phyloP scores from a whole-genome alignment of 2,797 vertebrate species.

The Poeciliopsis presidionis region DNA sequence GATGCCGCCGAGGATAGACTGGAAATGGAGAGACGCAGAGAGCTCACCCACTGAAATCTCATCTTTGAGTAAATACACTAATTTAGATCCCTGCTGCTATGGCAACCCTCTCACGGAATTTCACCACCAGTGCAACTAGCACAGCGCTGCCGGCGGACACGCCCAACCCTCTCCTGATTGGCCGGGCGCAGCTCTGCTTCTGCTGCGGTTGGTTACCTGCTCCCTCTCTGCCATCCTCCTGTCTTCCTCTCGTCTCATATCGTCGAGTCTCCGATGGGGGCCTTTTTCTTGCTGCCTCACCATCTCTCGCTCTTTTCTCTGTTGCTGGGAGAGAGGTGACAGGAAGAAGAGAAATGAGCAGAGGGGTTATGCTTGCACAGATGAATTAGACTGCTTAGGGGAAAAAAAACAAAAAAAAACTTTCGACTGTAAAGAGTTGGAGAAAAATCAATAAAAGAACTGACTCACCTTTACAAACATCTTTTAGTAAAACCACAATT shows the following conservation, averaged over 20 bases:
- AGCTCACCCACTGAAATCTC: conserved; percentile 80
- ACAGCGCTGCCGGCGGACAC: conserved; percentile 57
- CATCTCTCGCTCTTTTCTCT: conserved; percentile 91
- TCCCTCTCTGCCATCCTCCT: conserved; percentile 90
- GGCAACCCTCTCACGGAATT: conserved; percentile 84
- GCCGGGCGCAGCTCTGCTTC: conserved; percentile 29
- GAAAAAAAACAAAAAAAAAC: not conserved
- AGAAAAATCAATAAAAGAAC: conserved; percentile 27
- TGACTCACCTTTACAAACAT: conserved; percentile 44
- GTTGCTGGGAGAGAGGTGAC: conserved; percentile 85
- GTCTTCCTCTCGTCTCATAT: conserved; percentile 91
- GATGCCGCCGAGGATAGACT: conserved; percentile 63
- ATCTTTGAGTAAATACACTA: conserved; percentile 82
- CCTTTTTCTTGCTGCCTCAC: conserved; percentile 94
- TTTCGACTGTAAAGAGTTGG: conserved; percentile 25
- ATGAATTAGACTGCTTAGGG: conserved; percentile 39
- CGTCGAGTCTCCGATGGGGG: conserved; percentile 89
- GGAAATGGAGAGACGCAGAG: conserved; percentile 69
- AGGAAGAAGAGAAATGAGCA: conserved; percentile 65
- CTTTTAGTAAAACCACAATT: conserved; percentile 25
- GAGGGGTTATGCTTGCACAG: conserved; percentile 42
- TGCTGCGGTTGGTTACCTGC: conserved; percentile 84
- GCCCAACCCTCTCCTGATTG: conserved; percentile 68
- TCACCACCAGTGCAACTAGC: conserved; percentile 75
- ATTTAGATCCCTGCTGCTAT: conserved; percentile 86